phyloP scores from a whole-genome alignment of 2,113 vertebrate species.

The Daubentonia madagascariensis region DNA sequence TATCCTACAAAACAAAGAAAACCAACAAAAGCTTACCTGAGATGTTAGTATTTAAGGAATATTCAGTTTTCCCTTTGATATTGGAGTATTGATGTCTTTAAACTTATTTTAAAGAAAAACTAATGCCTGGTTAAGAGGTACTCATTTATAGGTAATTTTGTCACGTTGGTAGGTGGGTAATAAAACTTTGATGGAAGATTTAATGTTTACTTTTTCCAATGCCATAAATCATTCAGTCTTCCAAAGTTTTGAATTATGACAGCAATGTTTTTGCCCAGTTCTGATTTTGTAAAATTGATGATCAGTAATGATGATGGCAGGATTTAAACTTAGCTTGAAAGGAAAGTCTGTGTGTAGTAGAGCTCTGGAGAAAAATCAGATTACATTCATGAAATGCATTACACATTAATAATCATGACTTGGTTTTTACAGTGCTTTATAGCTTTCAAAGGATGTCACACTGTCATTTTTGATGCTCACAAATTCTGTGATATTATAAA shows the following conservation, averaged over 20 bases:
- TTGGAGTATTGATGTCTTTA: background rate
- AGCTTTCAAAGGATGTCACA: background rate
- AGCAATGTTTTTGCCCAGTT: background rate
- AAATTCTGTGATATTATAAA: background rate
- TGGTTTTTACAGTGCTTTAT: background rate
- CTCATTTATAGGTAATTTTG: background rate
- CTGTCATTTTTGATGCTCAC: background rate
- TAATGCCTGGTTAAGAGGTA: background rate
- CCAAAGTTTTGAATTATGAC: background rate
- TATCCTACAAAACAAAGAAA: background rate
- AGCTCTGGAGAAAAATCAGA: background rate
- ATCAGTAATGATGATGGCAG: background rate
- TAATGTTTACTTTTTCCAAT: background rate
- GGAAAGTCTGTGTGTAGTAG: background rate
- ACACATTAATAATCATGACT: background rate
- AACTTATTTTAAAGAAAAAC: conserved; percentile 11
- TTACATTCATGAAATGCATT: background rate
- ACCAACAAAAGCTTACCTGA: background rate
- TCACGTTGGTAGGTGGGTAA: background rate
- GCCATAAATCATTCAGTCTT: conserved; percentile 9
- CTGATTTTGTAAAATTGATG: conserved; percentile 4
- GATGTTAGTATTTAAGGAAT: background rate
- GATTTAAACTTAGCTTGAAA: background rate
- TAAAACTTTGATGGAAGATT: background rate
- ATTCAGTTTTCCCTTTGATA: background rate